Conservation (phyloP, 2,113 vertebrate species). For the Orientallactaga bullata region DNA sequence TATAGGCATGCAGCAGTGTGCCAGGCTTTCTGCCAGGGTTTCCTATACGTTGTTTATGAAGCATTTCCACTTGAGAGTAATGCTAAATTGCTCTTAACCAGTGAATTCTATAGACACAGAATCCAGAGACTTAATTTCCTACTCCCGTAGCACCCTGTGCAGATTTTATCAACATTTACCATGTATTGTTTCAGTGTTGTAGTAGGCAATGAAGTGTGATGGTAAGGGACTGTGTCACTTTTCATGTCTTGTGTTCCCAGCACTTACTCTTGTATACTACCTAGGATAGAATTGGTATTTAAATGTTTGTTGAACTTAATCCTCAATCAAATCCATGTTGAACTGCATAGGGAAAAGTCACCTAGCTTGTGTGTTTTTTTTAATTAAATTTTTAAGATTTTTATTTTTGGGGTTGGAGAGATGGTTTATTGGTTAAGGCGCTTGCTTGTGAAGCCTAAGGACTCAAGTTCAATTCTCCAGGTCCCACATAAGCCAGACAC, state of each 20-base stretch:
- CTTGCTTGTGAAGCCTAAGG: too few relatives aligned
- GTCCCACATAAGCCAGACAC: too few relatives aligned
- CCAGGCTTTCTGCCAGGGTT: not conserved
- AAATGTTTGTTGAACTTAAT: slow-evolving; percentile 51
- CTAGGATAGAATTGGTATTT: slow-evolving; percentile 10
- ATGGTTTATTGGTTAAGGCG: too few relatives aligned
- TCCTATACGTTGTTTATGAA: slow-evolving; percentile 56
- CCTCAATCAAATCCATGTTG: slow-evolving; percentile 40
- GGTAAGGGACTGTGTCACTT: not conserved
- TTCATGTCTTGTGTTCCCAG: slow-evolving; percentile 35
- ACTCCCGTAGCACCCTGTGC: not conserved
- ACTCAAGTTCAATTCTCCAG: too few relatives aligned
- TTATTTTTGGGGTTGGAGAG: too few relatives aligned
- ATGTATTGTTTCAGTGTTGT: not conserved
- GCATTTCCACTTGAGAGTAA: slow-evolving; percentile 41
- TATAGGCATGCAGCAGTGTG: not conserved
- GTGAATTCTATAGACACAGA: not conserved
- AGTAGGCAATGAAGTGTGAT: slow-evolving; percentile 10
- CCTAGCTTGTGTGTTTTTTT: too few relatives aligned
- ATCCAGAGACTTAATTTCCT: not conserved
- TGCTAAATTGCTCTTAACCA: slow-evolving; percentile 12
- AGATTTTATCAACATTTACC: slow-evolving; percentile 19
- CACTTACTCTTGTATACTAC: not conserved
- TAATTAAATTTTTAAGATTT: too few relatives aligned
- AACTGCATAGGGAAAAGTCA: slow-evolving; percentile 10